Evolutionary conservation across 2,113 vertebrate genomes (phyloP).

Genomic region (cat (Felis catus)): F.catus_Fca126_mat1.0 CM031414.1:5857001-5857500

Average conservation of each 20-base stretch:
- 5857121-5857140: neutral
- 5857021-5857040: conserved; percentile 70
- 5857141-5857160: neutral
- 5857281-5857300: neutral
- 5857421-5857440: neutral
- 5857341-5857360: neutral
- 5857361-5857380: neutral
- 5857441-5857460: neutral
- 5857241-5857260: neutral
- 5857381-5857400: neutral
- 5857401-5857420: accelerated
- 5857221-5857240: neutral
- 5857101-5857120: neutral
- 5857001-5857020: conserved; percentile 59
- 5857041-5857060: conserved; percentile 75
- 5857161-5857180: too few relatives aligned
- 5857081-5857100: neutral
- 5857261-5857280: neutral
- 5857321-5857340: accelerated
- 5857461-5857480: too few relatives aligned
- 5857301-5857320: neutral
- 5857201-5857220: too few relatives aligned
- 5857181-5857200: neutral
- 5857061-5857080: conserved; percentile 59
- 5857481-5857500: too few relatives aligned